Percentiles rank a stretch among this genome's conserved stretches.
Conservation (phyloP, 53 echinoderm and acorn worm species). For the Crossaster papposus region DNA sequence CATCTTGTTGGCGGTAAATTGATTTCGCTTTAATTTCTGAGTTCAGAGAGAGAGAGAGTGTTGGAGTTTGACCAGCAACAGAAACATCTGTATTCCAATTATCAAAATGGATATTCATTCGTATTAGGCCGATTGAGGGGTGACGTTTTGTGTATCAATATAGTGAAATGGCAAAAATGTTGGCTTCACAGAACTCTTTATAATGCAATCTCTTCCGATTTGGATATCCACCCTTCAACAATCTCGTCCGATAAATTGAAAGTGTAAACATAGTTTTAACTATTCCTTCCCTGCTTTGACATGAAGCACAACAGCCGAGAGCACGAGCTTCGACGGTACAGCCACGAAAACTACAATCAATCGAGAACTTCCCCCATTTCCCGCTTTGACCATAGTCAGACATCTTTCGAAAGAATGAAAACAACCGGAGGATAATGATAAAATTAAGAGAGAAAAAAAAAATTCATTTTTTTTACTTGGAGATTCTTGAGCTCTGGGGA, state of each 20-base stretch:
- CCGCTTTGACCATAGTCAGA: conserved; percentile 3
- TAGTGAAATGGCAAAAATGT: no score
- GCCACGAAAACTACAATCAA: background rate
- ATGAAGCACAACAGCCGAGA: conserved; percentile 4
- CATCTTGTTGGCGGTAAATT: background rate
- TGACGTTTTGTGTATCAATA: no score
- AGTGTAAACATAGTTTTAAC: background rate
- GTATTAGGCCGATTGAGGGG: background rate
- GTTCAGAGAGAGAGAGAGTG: background rate
- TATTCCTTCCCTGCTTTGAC: background rate
- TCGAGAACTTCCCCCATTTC: background rate
- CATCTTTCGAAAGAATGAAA: conserved; percentile 28
- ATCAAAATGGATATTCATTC: background rate
- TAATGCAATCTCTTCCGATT: no score
- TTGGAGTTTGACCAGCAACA: background rate
- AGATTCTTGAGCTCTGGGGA: background rate
- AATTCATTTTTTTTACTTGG: background rate
- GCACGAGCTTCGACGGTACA: background rate
- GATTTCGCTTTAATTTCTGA: background rate
- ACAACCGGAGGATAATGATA: conserved; percentile 3
- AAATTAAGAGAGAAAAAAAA: background rate
- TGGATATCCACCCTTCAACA: no score
- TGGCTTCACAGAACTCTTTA: no score
- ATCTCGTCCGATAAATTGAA: background rate
- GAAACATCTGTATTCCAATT: background rate